Percentiles rank a stretch among this genome's conserved stretches.
phyloP scores from a whole-genome alignment of 2,797 vertebrate genomes.

The Syncerus caffer region DNA sequence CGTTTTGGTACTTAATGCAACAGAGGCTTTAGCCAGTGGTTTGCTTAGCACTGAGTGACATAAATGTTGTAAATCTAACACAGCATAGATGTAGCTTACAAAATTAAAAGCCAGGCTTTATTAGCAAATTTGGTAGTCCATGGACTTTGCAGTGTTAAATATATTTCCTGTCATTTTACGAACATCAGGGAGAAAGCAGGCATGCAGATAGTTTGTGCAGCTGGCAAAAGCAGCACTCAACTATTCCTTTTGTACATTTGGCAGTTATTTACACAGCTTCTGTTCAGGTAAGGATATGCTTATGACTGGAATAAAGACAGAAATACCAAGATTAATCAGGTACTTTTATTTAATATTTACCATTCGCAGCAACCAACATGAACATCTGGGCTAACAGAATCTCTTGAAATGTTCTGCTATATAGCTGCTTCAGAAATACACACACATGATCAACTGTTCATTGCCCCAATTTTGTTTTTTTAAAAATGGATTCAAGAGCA shows the following conservation, averaged over 20 bases:
- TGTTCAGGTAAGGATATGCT: slow-evolving; percentile 51
- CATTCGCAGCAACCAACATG: slow-evolving; percentile 81
- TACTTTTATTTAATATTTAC: slow-evolving; percentile 84
- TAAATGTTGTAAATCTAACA: slow-evolving; percentile 32
- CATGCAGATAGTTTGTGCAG: slow-evolving; percentile 64
- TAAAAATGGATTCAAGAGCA: slow-evolving; percentile 79
- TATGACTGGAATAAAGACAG: slow-evolving; percentile 46
- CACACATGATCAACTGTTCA: slow-evolving; percentile 77
- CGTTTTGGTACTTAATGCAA: not conserved
- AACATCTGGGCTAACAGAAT: slow-evolving; percentile 79
- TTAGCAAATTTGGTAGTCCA: slow-evolving; percentile 52
- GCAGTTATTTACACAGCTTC: slow-evolving; percentile 36
- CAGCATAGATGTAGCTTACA: slow-evolving; percentile 51
- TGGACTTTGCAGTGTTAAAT: slow-evolving; percentile 45
- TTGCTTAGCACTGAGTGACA: not conserved
- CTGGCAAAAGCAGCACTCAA: slow-evolving; percentile 56
- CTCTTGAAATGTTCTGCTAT: slow-evolving; percentile 80
- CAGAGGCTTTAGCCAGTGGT: not conserved
- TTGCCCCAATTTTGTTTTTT: slow-evolving; percentile 10
- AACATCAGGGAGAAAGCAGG: slow-evolving; percentile 62
- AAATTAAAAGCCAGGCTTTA: slow-evolving; percentile 72
- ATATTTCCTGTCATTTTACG: slow-evolving; percentile 59
- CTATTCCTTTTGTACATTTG: not conserved
- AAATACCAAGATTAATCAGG: slow-evolving; percentile 80
- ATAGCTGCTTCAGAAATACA: slow-evolving; percentile 81